Evolutionary conservation across 92 coral and sea anemone genomes (phyloP), one percentile per base, ranked within the genome.

Genomic region (Porites cylindrica): DNA sequence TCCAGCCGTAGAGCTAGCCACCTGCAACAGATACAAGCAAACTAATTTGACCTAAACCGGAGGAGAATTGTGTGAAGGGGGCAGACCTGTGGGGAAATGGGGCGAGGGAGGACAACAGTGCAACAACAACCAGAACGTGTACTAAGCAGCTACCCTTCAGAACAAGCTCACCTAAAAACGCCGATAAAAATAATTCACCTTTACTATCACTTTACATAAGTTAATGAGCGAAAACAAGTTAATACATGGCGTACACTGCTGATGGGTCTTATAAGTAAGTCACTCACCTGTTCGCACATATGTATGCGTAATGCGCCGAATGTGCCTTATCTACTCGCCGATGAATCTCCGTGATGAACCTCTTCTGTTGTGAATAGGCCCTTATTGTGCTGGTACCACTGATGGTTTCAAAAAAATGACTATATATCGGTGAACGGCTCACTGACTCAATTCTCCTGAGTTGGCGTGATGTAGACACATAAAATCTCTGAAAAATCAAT

Each of bases 1-100:
- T 97, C 99, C 80, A 97, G 85, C 13, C 99, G 93, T 54, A 97
- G 75, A 26, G 94, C 97, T 66, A 97, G 74, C 99, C 99, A 97
- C 85, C 99, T 97, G 85, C 13, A 79, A 65, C 51, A 66, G 61
- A 43, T 56, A 51, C 8, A 54, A 56, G 51, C 9, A 51, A 75
- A 9, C 23, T 8, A 52, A 69, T n/a, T n/a, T 58, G n/a, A 32
- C 61, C 11, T 9, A 10, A 56, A 56, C 6, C 5, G 47, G 47
- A 4, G 47, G 47, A 38, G 47, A 38, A 38, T 38, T 38, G 43
- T 38, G 43, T 38, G 43, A 38, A 38, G 7, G 47, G 47, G 47
- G 47, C 0, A 38, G 47, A 68, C 11, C 32, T 21, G 70, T 65
- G 21, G 10, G 9, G 23, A n/a, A 32, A 68, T 20, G 32, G 43